Conservation (phyloP, 2,113 vertebrate species). For the Corydoras maculifer region DNA sequence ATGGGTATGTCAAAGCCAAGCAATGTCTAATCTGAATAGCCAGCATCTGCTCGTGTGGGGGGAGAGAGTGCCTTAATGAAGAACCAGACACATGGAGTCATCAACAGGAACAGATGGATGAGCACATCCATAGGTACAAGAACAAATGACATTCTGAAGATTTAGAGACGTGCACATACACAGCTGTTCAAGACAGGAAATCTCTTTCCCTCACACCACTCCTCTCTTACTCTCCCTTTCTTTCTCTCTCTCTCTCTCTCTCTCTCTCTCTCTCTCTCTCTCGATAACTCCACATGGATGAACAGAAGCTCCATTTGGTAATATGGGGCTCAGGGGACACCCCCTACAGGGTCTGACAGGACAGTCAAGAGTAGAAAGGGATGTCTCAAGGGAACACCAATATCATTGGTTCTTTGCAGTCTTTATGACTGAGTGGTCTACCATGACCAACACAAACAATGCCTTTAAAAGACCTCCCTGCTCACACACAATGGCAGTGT, state of each 20-base stretch:
- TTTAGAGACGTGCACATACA: conserved; percentile 39
- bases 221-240: conserved; percentile 16
- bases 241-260: not conserved
- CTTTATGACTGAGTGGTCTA: conserved; percentile 26
- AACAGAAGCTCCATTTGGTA: conserved; percentile 31
- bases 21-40: conserved; percentile 38
- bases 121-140: conserved; percentile 43
- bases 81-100: conserved; percentile 40
- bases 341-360: conserved; percentile 15
- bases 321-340: conserved; percentile 20
- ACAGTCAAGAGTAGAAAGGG: conserved; percentile 17
- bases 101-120: conserved; percentile 42
- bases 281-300: not conserved
- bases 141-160: conserved; percentile 37
- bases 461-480: conserved; percentile 6
- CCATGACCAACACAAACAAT: conserved; percentile 30
- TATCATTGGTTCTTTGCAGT: conserved; percentile 7
- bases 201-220: conserved; percentile 8
- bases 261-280: not conserved
- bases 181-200: conserved; percentile 40
- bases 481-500: conserved; percentile 4
- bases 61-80: conserved; percentile 39
- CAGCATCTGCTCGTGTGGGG: conserved; percentile 39
- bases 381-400: conserved; percentile 21
- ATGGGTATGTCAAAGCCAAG: conserved; percentile 23